A percentile compares a stretch with the other conserved stretches of the same genome.
Conservation (phyloP, 2,113 vertebrate genomes). For the Leucosticte australis region DNA sequence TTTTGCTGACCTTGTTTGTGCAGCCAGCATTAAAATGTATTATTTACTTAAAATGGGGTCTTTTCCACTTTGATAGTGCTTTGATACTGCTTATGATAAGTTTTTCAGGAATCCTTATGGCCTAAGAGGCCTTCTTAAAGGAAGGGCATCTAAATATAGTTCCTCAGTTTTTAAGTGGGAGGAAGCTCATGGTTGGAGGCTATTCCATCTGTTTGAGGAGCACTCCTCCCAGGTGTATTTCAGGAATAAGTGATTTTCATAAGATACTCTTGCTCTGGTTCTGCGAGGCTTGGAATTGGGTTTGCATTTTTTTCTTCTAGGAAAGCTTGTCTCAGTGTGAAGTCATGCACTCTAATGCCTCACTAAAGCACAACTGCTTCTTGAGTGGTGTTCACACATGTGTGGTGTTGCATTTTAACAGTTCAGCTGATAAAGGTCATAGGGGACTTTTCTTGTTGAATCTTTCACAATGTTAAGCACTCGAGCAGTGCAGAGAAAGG, state of each 20-base stretch:
- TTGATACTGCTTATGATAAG: not conserved
- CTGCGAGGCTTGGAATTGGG: not conserved
- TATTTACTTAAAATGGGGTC: not conserved
- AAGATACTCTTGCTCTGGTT: not conserved
- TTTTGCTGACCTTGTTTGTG: not conserved
- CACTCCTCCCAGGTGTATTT: not conserved
- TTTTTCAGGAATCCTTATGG: not conserved
- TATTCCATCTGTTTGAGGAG: not conserved
- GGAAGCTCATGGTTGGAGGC: not conserved
- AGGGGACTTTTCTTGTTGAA: rapidly evolving
- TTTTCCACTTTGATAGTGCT: not conserved
- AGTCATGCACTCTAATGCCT: not conserved
- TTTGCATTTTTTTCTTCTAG: not conserved
- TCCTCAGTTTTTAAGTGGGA: not conserved
- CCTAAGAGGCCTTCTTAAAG: not conserved
- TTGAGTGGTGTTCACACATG: not conserved
- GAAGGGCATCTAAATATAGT: not conserved
- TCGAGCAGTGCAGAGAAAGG: not conserved
- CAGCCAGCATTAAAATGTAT: not conserved
- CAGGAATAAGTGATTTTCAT: not conserved
- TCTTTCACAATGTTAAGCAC: not conserved
- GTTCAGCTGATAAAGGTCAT: not conserved
- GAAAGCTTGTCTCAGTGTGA: not conserved
- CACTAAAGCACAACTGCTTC: not conserved
- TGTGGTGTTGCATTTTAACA: not conserved